Evolutionary conservation across 2,113 vertebrate species (phyloP), one percentile per base, ranked within the genome.

Genomic region (Gnathonemus longibarbis): DNA sequence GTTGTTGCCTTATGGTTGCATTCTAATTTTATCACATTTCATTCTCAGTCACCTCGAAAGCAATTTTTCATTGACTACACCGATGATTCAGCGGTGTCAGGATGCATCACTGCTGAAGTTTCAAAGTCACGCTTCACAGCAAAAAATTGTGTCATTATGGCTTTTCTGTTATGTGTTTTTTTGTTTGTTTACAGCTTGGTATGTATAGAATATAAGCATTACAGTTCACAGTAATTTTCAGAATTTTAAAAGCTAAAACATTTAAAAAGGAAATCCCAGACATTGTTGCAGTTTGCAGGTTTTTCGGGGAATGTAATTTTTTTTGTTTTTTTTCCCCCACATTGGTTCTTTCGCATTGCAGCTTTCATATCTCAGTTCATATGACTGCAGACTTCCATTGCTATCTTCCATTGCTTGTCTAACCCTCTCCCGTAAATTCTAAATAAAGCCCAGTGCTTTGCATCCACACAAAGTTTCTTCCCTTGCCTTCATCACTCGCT

Each of bases 1-100:
- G 58, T 56, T 89, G 46, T 56, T 84, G 89, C 50, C 49, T 89
- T 39, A 84, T 84, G 49, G 70, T 56, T 49, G 49, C 50, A 84
- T 89, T 84, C 35, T 42, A 89, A 89, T 84, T 19, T 52, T 39
- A 42, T 56, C 15, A 27, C 35, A 89, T 84, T 84, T 77, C 24
- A 58, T 58, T 84, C 77, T 84, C 70, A n/a, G 48, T 45, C 42
- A 35, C 50, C 66, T 84, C 39, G 49, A 84, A 84, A 85, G 24
- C 21, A 21, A 50, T 85, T 50, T 85, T 50, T 24, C 84, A 85
- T 50, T 85, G 24, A 49, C 45, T n/a, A 49, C 46, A 11, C 46
- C 24, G 84, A 49, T 27, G 45, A 85, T n/a, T n/a, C 84, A 45
- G 11, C 5, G 4, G 5, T 31, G 84, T 49, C 84, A 27, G 21